Base-by-base conservation (phyloP, 2,113 vertebrate genomes). In the Atractosteus spatula region DNA sequence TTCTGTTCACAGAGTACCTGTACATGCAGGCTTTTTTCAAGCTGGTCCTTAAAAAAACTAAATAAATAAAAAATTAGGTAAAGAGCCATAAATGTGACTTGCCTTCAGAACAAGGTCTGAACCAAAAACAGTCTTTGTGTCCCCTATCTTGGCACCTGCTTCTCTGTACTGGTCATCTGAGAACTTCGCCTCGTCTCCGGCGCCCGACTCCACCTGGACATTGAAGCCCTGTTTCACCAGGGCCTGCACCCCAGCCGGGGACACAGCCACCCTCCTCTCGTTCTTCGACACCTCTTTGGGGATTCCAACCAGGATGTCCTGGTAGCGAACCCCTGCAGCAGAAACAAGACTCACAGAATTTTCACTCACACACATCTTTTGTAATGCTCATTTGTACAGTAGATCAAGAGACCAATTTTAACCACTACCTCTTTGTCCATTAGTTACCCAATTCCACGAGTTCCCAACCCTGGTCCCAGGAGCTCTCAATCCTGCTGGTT, bases 61-160 rank as follows among this genome's bases (percentile, higher is more conserved):
- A 12, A 41, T 3, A 42, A 8, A 65, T 0, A 1, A 59, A 1
- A 66, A 13, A 65, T 42, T 1, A 10, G n/a, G 7, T 11, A 8
- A 41, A 16, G 3, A 43, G 10, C 41, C 41, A 10, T 41, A 42
- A 29, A 11, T 0, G 7, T 6, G 71, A 71, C 68, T 61, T 75
- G 87, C 82, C 86, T 90, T 94, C 47, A 93, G 89, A 76, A 91
- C 79, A 78, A 88, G 64, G 79, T 89, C 89, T 1, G 91, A 90
- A 54, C 77, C 77, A 3, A 90, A 83, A 5, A 83, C 73, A 16
- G 76, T 87, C 45, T 85, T 84, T 51, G 89, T 77, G 62, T 87
- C 83, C 5, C 84, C 87, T 63, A 92, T 89, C 59, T 73, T 77
- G 69, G 87, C 83, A 65, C 84, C 82, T 0, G 86, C 81, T 43